Evolutionary conservation across 2,797 vertebrate species (phyloP).

Genomic region (Scleropages formosus): DNA sequence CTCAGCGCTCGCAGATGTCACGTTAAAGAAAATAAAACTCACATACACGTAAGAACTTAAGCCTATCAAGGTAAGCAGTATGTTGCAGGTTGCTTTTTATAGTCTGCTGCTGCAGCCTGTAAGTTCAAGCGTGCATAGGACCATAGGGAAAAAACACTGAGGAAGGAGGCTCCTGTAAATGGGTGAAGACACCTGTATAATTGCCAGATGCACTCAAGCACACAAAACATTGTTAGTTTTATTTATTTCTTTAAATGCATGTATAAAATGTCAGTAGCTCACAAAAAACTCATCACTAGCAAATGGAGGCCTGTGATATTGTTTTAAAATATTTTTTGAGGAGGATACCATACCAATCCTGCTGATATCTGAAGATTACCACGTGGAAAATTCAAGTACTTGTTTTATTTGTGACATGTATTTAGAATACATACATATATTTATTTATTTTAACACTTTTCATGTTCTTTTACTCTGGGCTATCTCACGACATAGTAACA

Average conservation of each 20-base stretch:
- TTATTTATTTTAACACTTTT: not conserved
- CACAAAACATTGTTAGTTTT: too few relatives aligned
- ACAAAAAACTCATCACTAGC: too few relatives aligned
- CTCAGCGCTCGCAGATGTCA: conserved; percentile 81
- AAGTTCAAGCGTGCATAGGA: not conserved
- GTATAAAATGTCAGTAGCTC: too few relatives aligned
- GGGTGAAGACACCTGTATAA: too few relatives aligned
- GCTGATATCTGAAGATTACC: not conserved
- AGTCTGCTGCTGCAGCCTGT: conserved; percentile 42
- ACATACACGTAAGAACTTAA: conserved; percentile 78
- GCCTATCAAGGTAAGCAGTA: conserved; percentile 86
- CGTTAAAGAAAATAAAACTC: conserved; percentile 67
- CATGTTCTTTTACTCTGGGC: too few relatives aligned
- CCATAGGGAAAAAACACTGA: not conserved
- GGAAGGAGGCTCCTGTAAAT: too few relatives aligned
- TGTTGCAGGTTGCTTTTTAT: conserved; percentile 65
- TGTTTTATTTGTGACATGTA: not conserved
- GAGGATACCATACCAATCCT: not conserved
- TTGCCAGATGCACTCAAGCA: too few relatives aligned
- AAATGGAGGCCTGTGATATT: too few relatives aligned
- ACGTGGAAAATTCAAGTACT: not conserved
- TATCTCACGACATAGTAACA: too few relatives aligned
- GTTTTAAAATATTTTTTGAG: too few relatives aligned
- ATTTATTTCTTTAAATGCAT: too few relatives aligned
- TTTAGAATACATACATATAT: not conserved